Evolutionary conservation across 2,888 invertebrate species (phyloP), one percentile per base, ranked within the genome.

Genomic region (Brachynemurus nebulosus): DNA sequence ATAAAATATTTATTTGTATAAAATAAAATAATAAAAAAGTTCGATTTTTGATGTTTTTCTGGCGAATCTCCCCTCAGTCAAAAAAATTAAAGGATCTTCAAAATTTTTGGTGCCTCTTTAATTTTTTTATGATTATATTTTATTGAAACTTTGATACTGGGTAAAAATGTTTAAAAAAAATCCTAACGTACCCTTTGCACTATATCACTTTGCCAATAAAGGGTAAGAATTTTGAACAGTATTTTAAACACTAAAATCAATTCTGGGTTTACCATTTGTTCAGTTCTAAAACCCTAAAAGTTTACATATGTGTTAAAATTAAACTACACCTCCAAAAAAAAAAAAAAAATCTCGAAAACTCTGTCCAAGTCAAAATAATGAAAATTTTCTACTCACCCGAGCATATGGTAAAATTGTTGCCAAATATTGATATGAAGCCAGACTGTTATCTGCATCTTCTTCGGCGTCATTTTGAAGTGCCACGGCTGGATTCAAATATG

Each of bases 221-320:
- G 33, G 8, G 33, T 19, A 34, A 42, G 16, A 5, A 44, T n/a
- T 38, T 44, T 44, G 19, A 44, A 17, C 30, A 44, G 38, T 38
- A 44, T 44, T 44, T 44, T 44, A 16, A 38, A 27, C 16, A 43
- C 8, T 37, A 44, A 16, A 20, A 44, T 25, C 38, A 44, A 21
- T 44, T 44, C 44, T 38, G 44, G 44, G 5, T 25, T 38, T 18
- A 37, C 16, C 9, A 20, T 27, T 25, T 27, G 16, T 25, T 23
- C 20, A 20, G 23, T 14, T 25, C 14, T 14, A 17, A 21, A 25
- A 40, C 40, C 27, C 27, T 23, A 40, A 40, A 40, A 40, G 21
- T 40, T 14, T 25, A n/a, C n/a, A n/a, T n/a, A n/a, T n/a, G n/a
- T n/a, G n/a, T n/a, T n/a, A n/a, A n/a, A n/a, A n/a, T n/a, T n/a